Conservation (phyloP, 2,888 invertebrate species). For the Nemapogon koenigi region DNA sequence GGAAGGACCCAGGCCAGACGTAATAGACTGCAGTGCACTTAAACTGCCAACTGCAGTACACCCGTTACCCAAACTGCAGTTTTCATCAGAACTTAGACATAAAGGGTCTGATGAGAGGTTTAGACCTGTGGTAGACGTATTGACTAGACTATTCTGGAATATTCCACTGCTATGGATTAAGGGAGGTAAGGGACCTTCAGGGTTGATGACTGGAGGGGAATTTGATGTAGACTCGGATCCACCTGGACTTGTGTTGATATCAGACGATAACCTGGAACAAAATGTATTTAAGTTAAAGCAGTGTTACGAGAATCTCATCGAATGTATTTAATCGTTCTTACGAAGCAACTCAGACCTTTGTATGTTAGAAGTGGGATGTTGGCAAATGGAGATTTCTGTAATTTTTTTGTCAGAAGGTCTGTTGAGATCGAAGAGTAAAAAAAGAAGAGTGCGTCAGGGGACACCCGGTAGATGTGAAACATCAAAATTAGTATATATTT, state of each 20-base stretch:
- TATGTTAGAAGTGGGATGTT: no score
- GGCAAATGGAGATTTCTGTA: no score
- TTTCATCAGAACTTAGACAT: constrained; percentile 32
- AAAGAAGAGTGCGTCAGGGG: no score
- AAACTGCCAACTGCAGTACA: constrained; percentile 37
- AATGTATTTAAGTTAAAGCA: constrained; percentile 11
- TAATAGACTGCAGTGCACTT: constrained; percentile 45
- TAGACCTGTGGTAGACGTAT: constrained; percentile 29
- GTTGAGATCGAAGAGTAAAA: no score
- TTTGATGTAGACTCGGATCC: constrained; percentile 69
- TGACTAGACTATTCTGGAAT: constrained; percentile 35
- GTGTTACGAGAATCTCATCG: no score
- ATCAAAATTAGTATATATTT: no score
- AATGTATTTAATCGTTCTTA: no score
- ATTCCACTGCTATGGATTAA: constrained; percentile 49
- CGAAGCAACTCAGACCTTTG: background rate
- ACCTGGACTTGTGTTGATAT: constrained; percentile 62
- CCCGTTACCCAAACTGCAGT: constrained; percentile 49
- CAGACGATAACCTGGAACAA: constrained; percentile 47
- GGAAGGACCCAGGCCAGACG: constrained; percentile 44
- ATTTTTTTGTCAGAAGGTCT: no score
- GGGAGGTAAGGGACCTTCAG: constrained; percentile 49
- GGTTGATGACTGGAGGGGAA: constrained; percentile 58
- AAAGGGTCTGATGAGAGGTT: constrained; percentile 35
- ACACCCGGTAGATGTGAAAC: no score